These are phyloP conservation scores for Ophioninae sp. DNA, from an alignment of 2,888 invertebrate species.

Conservation along the genomic window DNA sequence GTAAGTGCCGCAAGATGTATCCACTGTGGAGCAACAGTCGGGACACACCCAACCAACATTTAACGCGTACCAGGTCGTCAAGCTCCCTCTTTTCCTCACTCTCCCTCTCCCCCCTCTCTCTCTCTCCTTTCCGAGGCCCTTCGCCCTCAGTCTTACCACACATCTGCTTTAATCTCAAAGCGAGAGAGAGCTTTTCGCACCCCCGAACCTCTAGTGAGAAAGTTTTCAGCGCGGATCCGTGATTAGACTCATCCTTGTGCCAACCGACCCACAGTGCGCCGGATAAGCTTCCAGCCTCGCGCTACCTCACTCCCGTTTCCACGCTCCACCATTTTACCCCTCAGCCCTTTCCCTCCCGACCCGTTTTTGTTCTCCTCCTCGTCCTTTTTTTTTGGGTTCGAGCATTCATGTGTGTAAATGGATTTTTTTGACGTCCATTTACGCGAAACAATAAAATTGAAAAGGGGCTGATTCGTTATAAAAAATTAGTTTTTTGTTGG, in stretches of 20 bases:
- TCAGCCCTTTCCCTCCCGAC: background rate
- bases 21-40: background rate
- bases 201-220: conserved; percentile 15
- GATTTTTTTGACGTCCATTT: background rate
- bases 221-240: conserved; percentile 34
- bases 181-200: background rate
- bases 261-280: conserved; percentile 1
- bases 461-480: background rate
- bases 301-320: background rate
- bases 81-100: background rate
- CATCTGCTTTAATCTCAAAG: conserved; percentile 24
- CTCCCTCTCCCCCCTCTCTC: no score
- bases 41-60: background rate
- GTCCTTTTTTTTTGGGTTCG: background rate
- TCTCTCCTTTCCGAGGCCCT: background rate
- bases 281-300: background rate
- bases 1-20: background rate
- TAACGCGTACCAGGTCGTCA: background rate
- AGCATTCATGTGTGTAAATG: background rate
- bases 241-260: conserved; percentile 37
- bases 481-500: background rate
- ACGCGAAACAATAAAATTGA: background rate
- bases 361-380: background rate
- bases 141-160: conserved; percentile 18
- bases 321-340: background rate